phyloP scores from a whole-genome alignment of 2,797 vertebrate species.

The Trichosurus vulpecula region DNA sequence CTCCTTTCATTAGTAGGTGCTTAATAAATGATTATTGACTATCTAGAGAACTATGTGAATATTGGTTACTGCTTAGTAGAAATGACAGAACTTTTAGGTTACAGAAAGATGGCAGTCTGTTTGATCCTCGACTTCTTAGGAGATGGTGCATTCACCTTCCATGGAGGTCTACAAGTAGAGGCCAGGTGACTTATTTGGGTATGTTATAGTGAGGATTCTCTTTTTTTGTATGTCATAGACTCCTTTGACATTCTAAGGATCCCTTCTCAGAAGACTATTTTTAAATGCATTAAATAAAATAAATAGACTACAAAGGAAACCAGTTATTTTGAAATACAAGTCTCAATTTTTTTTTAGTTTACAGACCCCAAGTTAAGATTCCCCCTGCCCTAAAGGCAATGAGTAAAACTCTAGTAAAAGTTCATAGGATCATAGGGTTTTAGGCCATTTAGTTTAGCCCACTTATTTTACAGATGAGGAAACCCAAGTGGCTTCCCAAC shows the following conservation, averaged over 20 bases:
- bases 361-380: not conserved
- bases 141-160: not conserved
- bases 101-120: not conserved
- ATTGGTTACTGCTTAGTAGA: not conserved
- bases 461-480: too few relatives aligned
- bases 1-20: not conserved
- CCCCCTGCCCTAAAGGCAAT: too few relatives aligned
- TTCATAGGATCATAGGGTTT: too few relatives aligned
- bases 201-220: not conserved
- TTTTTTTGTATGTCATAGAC: not conserved
- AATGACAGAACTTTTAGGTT: not conserved
- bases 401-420: too few relatives aligned
- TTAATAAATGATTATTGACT: not conserved
- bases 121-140: not conserved
- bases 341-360: not conserved
- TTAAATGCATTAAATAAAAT: not conserved
- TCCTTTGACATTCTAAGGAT: not conserved
- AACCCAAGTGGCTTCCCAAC: too few relatives aligned
- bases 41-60: not conserved
- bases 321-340: not conserved
- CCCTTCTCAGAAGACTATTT: not conserved
- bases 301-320: not conserved
- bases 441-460: too few relatives aligned
- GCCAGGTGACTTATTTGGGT: not conserved
- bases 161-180: not conserved